Evolutionary conservation across 1,140 invertebrate genomes (phyloP), one percentile per base, ranked within the genome.

Genomic region (Philopotamus ludificatus): DNA sequence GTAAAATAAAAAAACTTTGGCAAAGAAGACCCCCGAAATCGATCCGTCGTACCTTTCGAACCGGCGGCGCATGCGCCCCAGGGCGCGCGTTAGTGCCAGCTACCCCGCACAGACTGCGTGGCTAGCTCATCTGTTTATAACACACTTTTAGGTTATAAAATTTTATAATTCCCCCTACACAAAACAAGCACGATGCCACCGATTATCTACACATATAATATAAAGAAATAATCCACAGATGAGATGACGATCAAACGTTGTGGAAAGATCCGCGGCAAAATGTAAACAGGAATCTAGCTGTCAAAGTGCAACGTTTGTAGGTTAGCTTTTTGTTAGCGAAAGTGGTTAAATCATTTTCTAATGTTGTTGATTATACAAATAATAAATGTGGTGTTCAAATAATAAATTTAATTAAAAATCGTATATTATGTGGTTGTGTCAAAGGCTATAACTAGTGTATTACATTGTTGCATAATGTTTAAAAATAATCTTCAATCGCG

Each of bases 381-480:
- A n/a, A n/a, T n/a, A n/a, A n/a, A n/a, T 39, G 34, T 39, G 12
- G 28, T 34, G 28, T 34, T 34, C 28, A 34, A 4, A 12, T 34
- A 34, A 34, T 34, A 47, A 4, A 15, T 47, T 47, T 47, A 47
- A 12, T 12, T 20, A 15, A 47, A 47, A 8, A 47, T 20, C 44
- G 18, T 9, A 15, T 4, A 20, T 9, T 20, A 47, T 15, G 51
- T 54, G 51, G 51, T 54, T 54, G 51, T 54, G 51, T 54, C 21
- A 54, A 54, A 54, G 51, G 51, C 51, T 54, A 54, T 54, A 54
- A 54, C 1, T 54, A 54, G 23, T 7, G 18, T 23, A 16, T 54
- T 15, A 18, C 4, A 12, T 3, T 4, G 21, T 20, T 50, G 4
- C 21, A 4, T 50, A 20, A 20, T 50, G 12, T 45, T 4, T n/a